Base-by-base conservation (phyloP, 2,797 vertebrate species). In the Fringilla coelebs region DNA sequence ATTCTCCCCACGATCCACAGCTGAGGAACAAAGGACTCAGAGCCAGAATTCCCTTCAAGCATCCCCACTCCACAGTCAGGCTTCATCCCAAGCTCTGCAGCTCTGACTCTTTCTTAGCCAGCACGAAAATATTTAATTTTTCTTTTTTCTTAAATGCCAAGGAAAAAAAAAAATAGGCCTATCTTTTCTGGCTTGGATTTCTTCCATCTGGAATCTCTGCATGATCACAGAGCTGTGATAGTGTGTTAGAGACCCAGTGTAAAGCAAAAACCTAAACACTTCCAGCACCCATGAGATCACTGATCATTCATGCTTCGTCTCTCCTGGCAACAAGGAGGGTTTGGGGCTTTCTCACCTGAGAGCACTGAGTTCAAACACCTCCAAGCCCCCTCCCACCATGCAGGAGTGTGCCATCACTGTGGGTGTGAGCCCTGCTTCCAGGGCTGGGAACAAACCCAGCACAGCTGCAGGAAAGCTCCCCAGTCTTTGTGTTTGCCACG, bases 271-370 rank as follows among this genome's bases (percentile, higher is more conserved):
- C 67, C 70, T 79, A 31, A 93, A 90, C 21, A 46, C 58, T 72
- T 36, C 52, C 57, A 76, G 54, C 75, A 82, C 11, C 17, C 18
- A 1, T 70, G 78, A 18, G 6, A 67, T 85, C 78, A 32, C 10
- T 60, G 40, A 71, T 70, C 52, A 31, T 18, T 48, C 63, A 52
- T 19, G 51, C 51, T 75, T 28, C 9, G 13, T 51, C 68, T 71
- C 95, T 91, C 91, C 67, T 85, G 84, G 85, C 75, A 96, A 92
- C 84, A 9, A 60, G 93, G 63, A 93, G 85, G 84, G 60, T 71
- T 7, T 78, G 78, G 57, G 51, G 78, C 41, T 90, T 78, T 84
- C 88, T 90, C 67, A 58, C 43, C 71, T 3, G 49, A 74, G 20
- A 89, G 85, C 61, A 20, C 40, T 0, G 9, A 61, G 46, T 60